phyloP scores from a whole-genome alignment of 2,888 invertebrate genomes.

The Cephus rjabovi region DNA sequence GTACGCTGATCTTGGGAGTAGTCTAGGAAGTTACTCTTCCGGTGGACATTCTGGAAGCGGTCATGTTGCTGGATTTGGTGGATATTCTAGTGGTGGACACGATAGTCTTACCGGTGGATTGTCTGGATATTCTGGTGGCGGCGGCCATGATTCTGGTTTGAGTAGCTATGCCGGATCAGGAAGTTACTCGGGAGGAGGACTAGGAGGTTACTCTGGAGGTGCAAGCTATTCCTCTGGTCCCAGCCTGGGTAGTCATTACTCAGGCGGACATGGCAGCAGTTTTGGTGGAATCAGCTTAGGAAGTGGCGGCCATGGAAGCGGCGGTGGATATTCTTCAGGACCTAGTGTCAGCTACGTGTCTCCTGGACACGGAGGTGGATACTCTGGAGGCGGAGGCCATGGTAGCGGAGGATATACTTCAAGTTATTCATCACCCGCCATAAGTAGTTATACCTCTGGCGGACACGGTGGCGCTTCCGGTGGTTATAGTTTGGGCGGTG shows the following conservation, averaged over 20 bases:
- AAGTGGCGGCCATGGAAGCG: slow-evolving; percentile 13
- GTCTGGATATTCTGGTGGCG: slow-evolving; percentile 1
- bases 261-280: slow-evolving; percentile 15
- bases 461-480: slow-evolving; percentile 6
- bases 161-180: not conserved
- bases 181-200: not conserved
- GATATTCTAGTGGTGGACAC: slow-evolving; percentile 23
- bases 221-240: slow-evolving; percentile 9
- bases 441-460: not conserved
- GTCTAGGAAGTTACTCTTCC: slow-evolving; percentile 30
- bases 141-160: not conserved
- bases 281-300: slow-evolving; percentile 4
- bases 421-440: not conserved
- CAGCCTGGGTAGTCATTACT: slow-evolving; percentile 11
- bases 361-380: slow-evolving; percentile 16
- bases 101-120: slow-evolving; percentile 20
- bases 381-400: not conserved
- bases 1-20: slow-evolving; percentile 28
- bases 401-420: not conserved
- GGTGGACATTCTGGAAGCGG: slow-evolving; percentile 34
- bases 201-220: slow-evolving; percentile 5
- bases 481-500: slow-evolving; percentile 4
- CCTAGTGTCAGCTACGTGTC: slow-evolving; percentile 19
- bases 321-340: slow-evolving; percentile 21
- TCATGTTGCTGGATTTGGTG: slow-evolving; percentile 25